Conservation (phyloP, 1,140 invertebrate species). For the Sycophila sp. region DNA sequence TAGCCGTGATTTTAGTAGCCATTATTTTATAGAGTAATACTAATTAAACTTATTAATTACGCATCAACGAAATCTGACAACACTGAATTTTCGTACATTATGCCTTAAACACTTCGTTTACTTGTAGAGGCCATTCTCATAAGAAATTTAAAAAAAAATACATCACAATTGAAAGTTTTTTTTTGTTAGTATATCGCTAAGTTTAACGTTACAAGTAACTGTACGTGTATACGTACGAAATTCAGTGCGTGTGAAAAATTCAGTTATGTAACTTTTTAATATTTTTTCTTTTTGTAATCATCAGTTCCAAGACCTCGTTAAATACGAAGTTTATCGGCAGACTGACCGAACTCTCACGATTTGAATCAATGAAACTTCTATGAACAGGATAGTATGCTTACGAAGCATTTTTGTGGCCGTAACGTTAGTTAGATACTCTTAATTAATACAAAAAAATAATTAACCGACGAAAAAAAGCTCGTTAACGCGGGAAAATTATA, state of each 20-base stretch:
- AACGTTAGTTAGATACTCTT: slow-evolving; percentile 14
- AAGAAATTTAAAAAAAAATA: slow-evolving; percentile 54
- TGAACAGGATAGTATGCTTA: background rate
- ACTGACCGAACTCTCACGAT: slow-evolving; percentile 37
- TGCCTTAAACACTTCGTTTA: slow-evolving; percentile 32
- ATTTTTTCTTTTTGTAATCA: background rate
- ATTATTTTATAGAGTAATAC: slow-evolving; percentile 44
- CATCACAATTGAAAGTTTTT: slow-evolving; percentile 45
- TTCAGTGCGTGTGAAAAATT: background rate
- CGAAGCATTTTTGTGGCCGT: background rate
- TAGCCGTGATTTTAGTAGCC: slow-evolving; percentile 20
- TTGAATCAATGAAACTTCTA: slow-evolving; percentile 21
- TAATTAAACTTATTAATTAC: slow-evolving; percentile 51
- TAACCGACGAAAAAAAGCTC: slow-evolving; percentile 37
- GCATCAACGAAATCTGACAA: slow-evolving; percentile 54
- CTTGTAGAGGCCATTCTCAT: slow-evolving; percentile 38
- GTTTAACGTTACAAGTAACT: slow-evolving; percentile 9
- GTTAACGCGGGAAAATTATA: slow-evolving; percentile 42
- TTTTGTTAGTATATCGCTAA: background rate
- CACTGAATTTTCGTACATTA: slow-evolving; percentile 40
- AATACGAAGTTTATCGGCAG: background rate
- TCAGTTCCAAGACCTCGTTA: background rate
- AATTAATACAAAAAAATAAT: slow-evolving; percentile 29
- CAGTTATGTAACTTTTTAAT: background rate
- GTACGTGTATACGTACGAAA: background rate